phyloP scores from a whole-genome alignment of 2,888 invertebrate genomes.

The Lampropteryx suffumata region DNA sequence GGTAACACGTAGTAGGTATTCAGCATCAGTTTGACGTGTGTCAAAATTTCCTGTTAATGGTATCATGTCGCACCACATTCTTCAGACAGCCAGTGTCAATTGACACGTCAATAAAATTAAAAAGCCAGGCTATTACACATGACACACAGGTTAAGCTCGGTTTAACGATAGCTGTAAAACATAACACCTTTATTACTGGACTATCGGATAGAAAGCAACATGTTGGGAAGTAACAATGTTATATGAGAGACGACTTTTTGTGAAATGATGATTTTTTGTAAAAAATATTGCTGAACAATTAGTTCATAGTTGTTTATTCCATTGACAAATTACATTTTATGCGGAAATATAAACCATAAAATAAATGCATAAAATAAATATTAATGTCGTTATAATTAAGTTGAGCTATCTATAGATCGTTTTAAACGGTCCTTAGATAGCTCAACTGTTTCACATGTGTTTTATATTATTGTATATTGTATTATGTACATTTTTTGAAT shows the following conservation, averaged over 20 bases:
- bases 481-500: too few relatives aligned
- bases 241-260: background rate
- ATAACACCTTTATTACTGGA: constrained; percentile 56
- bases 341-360: too few relatives aligned
- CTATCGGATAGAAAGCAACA: constrained; percentile 23
- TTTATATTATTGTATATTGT: too few relatives aligned
- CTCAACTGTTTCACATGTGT: too few relatives aligned
- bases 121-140: constrained; percentile 46
- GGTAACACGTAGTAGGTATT: too few relatives aligned
- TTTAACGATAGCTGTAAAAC: constrained; percentile 70
- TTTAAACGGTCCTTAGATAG: too few relatives aligned
- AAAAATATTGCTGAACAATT: too few relatives aligned
- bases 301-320: too few relatives aligned
- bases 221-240: constrained; percentile 22
- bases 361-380: too few relatives aligned
- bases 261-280: background rate
- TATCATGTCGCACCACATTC: constrained; percentile 21
- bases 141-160: constrained; percentile 55
- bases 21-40: constrained; percentile 56
- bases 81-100: constrained; percentile 29
- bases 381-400: too few relatives aligned
- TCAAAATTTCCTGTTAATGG: constrained; percentile 37
- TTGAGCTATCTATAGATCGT: too few relatives aligned
- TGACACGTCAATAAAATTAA: constrained; percentile 54
- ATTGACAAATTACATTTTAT: too few relatives aligned